Evolutionary conservation across 2,113 vertebrate genomes (phyloP).

Genomic region (Crotalus tigris): DNA sequence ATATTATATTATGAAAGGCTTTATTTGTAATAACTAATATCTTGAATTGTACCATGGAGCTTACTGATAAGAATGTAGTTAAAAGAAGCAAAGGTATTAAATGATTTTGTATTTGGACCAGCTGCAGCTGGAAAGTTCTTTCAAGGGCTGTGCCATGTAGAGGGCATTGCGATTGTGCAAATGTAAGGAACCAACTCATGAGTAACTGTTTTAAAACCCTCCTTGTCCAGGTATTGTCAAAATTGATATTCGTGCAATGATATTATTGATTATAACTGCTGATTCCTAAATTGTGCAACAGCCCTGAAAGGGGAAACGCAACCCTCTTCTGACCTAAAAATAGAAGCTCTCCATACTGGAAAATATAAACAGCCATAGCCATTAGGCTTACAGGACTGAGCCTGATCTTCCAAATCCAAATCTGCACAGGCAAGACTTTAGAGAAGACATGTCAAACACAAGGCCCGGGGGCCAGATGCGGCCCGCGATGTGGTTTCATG

Average conservation of each 20-base stretch:
- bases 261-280: not conserved
- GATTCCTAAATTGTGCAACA: not conserved
- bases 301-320: not conserved
- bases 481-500: too few species aligned
- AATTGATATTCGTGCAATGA: not conserved
- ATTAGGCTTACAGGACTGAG: not conserved
- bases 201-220: not conserved
- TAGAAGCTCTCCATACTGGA: not conserved
- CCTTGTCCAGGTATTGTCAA: not conserved
- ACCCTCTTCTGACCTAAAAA: not conserved
- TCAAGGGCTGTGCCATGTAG: not conserved
- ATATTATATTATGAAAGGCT: not conserved
- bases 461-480: too few species aligned
- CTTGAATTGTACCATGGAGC: not conserved
- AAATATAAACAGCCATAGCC: not conserved
- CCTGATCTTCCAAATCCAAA: not conserved
- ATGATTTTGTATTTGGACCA: not conserved
- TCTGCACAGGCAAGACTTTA: not conserved
- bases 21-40: not conserved
- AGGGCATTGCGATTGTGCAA: not conserved
- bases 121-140: not conserved
- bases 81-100: not conserved
- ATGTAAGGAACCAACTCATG: not conserved
- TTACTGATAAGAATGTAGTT: not conserved
- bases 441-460: too few species aligned